Percentiles rank a stretch among this genome's conserved stretches.
Evolutionary conservation across 2,113 vertebrate genomes (phyloP).

Genomic region (Agelaius phoeniceus): DNA sequence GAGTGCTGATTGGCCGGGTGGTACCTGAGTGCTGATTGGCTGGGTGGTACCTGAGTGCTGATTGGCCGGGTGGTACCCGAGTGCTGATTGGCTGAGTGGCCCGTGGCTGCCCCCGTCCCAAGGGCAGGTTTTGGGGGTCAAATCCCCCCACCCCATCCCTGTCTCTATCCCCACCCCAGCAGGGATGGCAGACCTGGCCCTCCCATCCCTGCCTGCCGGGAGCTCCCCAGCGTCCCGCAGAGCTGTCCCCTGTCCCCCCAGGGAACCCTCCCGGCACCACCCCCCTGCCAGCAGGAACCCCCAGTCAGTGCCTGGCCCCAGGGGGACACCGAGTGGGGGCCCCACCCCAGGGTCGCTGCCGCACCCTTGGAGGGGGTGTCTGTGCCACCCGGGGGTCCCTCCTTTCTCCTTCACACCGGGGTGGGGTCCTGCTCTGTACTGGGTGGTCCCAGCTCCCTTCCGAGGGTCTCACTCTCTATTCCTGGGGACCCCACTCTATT

Average conservation of each 20-base stretch:
- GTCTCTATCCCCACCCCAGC: not conserved
- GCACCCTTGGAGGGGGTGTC: not conserved
- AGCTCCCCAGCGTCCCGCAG: not conserved
- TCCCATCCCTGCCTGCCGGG: not conserved
- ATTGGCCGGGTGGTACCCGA: fast-evolving
- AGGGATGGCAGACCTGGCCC: too few species aligned
- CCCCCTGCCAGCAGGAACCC: not conserved
- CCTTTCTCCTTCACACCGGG: not conserved
- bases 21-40: not conserved
- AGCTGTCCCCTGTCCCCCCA: too few species aligned
- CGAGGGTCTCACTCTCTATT: not conserved
- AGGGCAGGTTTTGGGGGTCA: not conserved
- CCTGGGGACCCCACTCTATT: not conserved
- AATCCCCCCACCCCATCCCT: not conserved
- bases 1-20: not conserved
- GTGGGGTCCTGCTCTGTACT: not conserved
- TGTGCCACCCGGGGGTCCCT: not conserved
- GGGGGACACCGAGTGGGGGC: too few species aligned
- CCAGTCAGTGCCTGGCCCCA: too few species aligned
- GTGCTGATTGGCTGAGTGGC: not conserved
- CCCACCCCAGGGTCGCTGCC: not conserved
- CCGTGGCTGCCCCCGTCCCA: not conserved
- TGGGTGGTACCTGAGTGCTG: fast-evolving
- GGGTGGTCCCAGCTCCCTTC: not conserved
- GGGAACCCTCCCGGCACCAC: too few species aligned